Percentiles rank a stretch among this genome's conserved stretches.
These are phyloP conservation scores for Bothrops jararaca DNA, from an alignment of 2,113 vertebrate genomes.

Conservation along the genomic window DNA sequence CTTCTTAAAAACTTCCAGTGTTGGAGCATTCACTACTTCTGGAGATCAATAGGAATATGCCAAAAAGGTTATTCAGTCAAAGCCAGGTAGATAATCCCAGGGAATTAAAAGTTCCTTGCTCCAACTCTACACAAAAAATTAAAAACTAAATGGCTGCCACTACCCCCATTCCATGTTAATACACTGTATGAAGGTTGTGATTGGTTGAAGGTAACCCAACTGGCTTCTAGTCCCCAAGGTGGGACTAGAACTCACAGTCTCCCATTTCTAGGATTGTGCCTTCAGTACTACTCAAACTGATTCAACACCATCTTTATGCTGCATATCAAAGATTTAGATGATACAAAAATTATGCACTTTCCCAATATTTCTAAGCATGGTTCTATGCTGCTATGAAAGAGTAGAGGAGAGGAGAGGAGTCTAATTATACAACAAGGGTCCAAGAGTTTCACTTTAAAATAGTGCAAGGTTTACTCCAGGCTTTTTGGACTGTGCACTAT, in stretches of 20 bases:
- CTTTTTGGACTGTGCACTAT: not conserved
- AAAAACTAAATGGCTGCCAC: not conserved
- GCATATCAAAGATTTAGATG: not conserved
- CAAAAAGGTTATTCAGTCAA: not conserved
- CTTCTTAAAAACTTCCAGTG: no score
- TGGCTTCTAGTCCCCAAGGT: not conserved
- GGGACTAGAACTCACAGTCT: not conserved
- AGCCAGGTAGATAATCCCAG: not conserved
- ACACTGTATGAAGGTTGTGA: not conserved
- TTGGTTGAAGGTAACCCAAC: not conserved
- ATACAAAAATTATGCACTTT: not conserved
- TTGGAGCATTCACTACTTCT: no score
- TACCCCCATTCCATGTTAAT: not conserved
- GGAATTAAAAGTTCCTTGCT: not conserved
- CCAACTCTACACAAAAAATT: not conserved
- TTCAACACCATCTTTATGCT: not conserved
- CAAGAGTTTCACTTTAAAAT: not conserved
- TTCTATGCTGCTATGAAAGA: not conserved
- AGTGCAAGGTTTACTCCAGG: not conserved
- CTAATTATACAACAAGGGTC: not conserved
- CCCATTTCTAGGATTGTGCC: not conserved
- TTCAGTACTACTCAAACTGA: not conserved
- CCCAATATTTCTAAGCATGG: not conserved
- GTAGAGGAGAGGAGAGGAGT: not conserved
- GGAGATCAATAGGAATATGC: not conserved